These are phyloP conservation scores for Candoia aspera DNA, from an alignment of 2,113 vertebrate species.

Conservation along the genomic window DNA sequence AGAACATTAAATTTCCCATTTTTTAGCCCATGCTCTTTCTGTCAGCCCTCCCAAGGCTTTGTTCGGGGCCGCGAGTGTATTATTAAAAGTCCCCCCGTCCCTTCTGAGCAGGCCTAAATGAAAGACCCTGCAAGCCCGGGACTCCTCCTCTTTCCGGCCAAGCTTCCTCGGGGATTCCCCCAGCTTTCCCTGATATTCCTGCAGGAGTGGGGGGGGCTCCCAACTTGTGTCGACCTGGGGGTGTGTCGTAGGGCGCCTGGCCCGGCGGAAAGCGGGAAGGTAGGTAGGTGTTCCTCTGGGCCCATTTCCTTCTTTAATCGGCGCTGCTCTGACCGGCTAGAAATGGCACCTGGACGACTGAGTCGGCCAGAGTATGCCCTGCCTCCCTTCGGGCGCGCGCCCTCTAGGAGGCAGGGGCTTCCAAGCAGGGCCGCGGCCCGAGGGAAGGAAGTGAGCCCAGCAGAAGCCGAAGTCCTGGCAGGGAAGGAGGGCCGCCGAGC, in stretches of 20 bases:
- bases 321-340: neutral
- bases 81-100: neutral
- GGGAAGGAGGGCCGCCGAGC: neutral
- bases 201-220: slow-evolving; percentile 28
- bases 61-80: neutral
- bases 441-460: too few relatives aligned
- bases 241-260: neutral
- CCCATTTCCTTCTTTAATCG: neutral
- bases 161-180: slow-evolving; percentile 42
- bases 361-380: neutral
- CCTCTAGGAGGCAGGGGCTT: neutral
- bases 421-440: neutral
- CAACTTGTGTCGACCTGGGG: slow-evolving; percentile 23
- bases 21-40: slow-evolving; percentile 50
- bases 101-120: neutral
- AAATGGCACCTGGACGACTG: neutral
- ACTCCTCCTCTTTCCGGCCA: rapidly evolving
- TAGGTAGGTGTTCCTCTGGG: neutral
- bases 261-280: neutral
- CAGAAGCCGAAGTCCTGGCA: neutral
- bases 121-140: neutral
- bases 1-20: slow-evolving; percentile 63
- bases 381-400: neutral
- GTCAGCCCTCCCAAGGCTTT: slow-evolving; percentile 8
- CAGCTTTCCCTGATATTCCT: slow-evolving; percentile 16